phyloP scores from a whole-genome alignment of 2,888 invertebrate genomes.

The Cryptocephalus moraei region DNA sequence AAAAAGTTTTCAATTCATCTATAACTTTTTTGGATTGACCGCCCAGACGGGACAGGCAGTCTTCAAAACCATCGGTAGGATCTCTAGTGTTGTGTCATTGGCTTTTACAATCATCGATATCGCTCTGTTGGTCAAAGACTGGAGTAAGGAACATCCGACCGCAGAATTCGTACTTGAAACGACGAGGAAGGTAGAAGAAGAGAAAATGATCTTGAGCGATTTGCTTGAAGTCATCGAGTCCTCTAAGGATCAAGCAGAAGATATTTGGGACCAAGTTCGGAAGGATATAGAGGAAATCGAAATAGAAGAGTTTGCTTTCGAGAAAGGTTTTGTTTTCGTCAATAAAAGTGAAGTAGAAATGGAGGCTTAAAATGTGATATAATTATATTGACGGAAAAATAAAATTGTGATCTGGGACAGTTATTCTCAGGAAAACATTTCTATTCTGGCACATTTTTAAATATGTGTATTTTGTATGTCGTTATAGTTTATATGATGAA shows the following conservation, averaged over 20 bases:
- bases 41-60: slow-evolving; percentile 9
- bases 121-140: slow-evolving; percentile 16
- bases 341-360: slow-evolving; percentile 1
- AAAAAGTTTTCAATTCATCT: slow-evolving; percentile 18
- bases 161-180: slow-evolving; percentile 16
- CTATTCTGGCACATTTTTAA: no score
- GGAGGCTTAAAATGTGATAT: no score
- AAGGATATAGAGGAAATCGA: slow-evolving; percentile 14
- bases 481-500: no score
- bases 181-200: slow-evolving; percentile 12
- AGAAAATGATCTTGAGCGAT: slow-evolving; percentile 12
- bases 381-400: no score
- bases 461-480: no score
- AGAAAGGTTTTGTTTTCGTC: slow-evolving; percentile 18
- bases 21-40: slow-evolving; percentile 17
- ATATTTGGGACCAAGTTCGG: slow-evolving; percentile 11
- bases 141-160: slow-evolving; percentile 19
- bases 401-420: no score
- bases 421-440: no score
- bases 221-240: slow-evolving; percentile 13
- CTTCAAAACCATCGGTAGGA: slow-evolving; percentile 10
- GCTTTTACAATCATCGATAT: slow-evolving; percentile 19
- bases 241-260: slow-evolving; percentile 11
- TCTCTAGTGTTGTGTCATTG: slow-evolving; percentile 17
- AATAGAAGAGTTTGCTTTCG: slow-evolving; percentile 12